Base-by-base conservation (phyloP, 2,797 vertebrate species). In the Spizella passerina region DNA sequence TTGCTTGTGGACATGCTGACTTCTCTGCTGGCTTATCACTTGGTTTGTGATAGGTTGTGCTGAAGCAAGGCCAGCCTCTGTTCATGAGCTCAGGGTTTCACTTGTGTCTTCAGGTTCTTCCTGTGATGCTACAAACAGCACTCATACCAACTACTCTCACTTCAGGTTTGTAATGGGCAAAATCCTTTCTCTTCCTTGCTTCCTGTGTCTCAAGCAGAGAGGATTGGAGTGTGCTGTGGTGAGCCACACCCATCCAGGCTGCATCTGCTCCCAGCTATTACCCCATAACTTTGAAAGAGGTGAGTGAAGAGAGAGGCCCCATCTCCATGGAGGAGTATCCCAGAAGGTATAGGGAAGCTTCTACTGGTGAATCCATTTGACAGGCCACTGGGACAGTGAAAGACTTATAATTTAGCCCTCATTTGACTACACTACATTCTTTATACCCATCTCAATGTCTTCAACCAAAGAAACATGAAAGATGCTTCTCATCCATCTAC, bases 211-310 rank as follows among this genome's bases (percentile, higher is more conserved):
- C 14, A 60, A 63, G 52, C 39, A 78, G 63, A 66, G 65, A 39
- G 17, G 20, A n/a, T 15, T 64, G 55, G 38, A 38, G 8, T 5
- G 18, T 59, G 56, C 43, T 53, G 0, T 16, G 36, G 22, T 47
- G 75, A 38, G 13, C 16, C 23, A 27, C 0, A 0, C 21, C n/a
- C 6, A n/a, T n/a, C 43, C 20, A 2, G 6, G 36, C 46, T 69
- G n/a, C 27, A 3, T 49, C 68, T 3, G 0, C 36, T 70, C 38
- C 66, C 52, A 41, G 46, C n/a, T 72, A 4, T 15, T 43, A 16
- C 16, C 30, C 17, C 3, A 0, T 16, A 5, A 18, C 32, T 73
- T 73, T 43, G 63, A 36, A 72, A 78, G 32, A 59, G 30, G 2
- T 38, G 52, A 68, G 41, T 8, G 43, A 20, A 60, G 50, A n/a